A percentile compares a stretch with the other conserved stretches of the same genome.
Evolutionary conservation across 2,113 vertebrate species (phyloP).

Genomic region (Cyprinodon variegatus): DNA sequence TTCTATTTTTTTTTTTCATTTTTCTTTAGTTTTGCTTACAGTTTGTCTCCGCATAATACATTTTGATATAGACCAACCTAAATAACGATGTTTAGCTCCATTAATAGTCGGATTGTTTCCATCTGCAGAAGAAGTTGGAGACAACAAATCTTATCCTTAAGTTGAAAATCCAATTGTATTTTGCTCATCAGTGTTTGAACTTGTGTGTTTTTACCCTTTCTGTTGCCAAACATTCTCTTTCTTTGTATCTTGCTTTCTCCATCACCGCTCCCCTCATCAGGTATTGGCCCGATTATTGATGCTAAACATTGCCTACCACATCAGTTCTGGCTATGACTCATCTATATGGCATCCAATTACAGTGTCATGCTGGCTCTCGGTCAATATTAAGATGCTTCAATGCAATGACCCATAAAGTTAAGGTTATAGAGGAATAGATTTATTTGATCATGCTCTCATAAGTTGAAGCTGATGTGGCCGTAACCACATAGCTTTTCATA

Average conservation of each 20-base stretch:
- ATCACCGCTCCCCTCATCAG: slow-evolving; percentile 24
- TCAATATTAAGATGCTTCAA: slow-evolving; percentile 51
- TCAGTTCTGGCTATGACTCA: slow-evolving; percentile 49
- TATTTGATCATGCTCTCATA: slow-evolving; percentile 53
- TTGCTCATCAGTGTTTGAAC: slow-evolving; percentile 9
- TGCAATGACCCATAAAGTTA: slow-evolving; percentile 39
- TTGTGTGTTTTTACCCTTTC: slow-evolving; percentile 17
- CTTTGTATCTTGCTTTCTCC: slow-evolving; percentile 33
- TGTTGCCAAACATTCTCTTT: slow-evolving; percentile 11
- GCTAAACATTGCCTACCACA: slow-evolving; percentile 43
- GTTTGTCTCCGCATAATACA: too few species aligned
- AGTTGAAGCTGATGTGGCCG: slow-evolving; percentile 37
- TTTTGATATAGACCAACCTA: too few species aligned
- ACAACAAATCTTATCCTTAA: slow-evolving; percentile 17
- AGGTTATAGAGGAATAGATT: slow-evolving; percentile 60
- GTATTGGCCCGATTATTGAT: slow-evolving; percentile 30
- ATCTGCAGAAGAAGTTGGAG: slow-evolving; percentile 27
- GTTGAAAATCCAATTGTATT: slow-evolving; percentile 26
- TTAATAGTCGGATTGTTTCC: slow-evolving; percentile 15
- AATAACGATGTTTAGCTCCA: slow-evolving; percentile 16
- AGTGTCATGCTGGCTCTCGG: slow-evolving; percentile 25
- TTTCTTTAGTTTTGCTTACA: too few species aligned
- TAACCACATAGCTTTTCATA: slow-evolving; percentile 46
- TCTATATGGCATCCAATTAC: slow-evolving; percentile 39
- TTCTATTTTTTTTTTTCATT: too few species aligned